Evolutionary conservation across 2,113 vertebrate species (phyloP).

Genomic region (Collichthys lucidus): DNA sequence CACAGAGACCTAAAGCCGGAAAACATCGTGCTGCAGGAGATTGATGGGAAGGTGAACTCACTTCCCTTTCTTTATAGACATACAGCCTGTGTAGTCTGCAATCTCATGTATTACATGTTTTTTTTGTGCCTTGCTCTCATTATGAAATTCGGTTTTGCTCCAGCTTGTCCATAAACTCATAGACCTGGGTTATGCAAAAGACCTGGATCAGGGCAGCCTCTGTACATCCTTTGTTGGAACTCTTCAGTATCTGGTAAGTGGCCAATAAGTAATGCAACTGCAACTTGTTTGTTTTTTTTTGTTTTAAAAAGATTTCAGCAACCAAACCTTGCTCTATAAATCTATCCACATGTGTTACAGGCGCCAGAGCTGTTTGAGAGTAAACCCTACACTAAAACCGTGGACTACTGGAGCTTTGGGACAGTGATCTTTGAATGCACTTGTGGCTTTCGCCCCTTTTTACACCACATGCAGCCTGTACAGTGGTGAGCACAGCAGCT

Average conservation of each 20-base stretch:
- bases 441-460: constrained; percentile 95
- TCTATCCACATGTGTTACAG: constrained; percentile 77
- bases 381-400: constrained; percentile 93
- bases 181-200: constrained; percentile 98
- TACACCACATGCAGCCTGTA: constrained; percentile 96
- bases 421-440: constrained; percentile 97
- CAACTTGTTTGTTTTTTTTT: neutral
- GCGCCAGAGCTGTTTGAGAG: constrained; percentile 98
- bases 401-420: constrained; percentile 99
- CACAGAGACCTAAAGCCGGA: constrained; percentile 98
- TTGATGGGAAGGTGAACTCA: constrained; percentile 89
- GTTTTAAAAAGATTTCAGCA: neutral
- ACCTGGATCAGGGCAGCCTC: constrained; percentile 96
- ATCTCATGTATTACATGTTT: neutral
- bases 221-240: constrained; percentile 99
- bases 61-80: neutral
- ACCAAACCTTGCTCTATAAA: neutral
- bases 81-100: neutral
- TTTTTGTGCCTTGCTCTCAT: constrained; percentile 24
- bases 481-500: constrained; percentile 88
- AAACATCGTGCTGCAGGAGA: constrained; percentile 97
- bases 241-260: constrained; percentile 94
- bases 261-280: neutral
- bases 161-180: constrained; percentile 96
- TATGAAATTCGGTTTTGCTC: constrained; percentile 29